phyloP scores from a whole-genome alignment of 1,140 invertebrate species.

The Zaprionus tsacasi region DNA sequence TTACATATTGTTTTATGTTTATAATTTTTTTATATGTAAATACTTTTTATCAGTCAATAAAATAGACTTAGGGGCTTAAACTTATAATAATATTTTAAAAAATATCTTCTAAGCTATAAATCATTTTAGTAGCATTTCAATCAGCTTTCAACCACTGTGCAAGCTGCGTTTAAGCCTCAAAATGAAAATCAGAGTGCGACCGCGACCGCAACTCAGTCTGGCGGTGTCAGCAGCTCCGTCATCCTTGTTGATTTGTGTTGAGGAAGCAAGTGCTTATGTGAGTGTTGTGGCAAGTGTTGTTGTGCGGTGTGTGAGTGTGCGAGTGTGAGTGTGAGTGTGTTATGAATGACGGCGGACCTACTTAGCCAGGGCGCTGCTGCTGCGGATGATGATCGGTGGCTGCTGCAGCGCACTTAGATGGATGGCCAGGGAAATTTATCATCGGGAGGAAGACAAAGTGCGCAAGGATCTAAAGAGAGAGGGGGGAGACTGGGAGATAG shows the following conservation, averaged over 20 bases:
- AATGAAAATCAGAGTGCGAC: conserved; percentile 14
- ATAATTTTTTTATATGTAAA: no score
- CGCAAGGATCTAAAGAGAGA: conserved; percentile 66
- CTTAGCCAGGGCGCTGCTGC: conserved; percentile 58
- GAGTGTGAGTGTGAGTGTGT: conserved; percentile 10
- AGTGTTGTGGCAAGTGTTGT: neutral
- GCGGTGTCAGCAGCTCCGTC: conserved; percentile 76
- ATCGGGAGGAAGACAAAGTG: conserved; percentile 74
- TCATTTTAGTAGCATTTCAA: neutral
- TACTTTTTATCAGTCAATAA: no score
- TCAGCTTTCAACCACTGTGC: conserved; percentile 22
- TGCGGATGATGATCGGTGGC: conserved; percentile 50
- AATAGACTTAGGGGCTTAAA: no score
- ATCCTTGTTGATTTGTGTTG: conserved; percentile 76
- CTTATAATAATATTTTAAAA: no score
- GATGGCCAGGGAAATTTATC: conserved; percentile 71
- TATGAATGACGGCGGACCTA: conserved; percentile 59
- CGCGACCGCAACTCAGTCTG: conserved; percentile 26
- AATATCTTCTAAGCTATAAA: neutral
- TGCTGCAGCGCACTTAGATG: conserved; percentile 49
- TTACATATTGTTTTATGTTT: no score
- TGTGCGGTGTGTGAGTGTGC: neutral
- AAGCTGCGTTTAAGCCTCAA: conserved; percentile 5
- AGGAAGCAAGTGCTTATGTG: conserved; percentile 77
- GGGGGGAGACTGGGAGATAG: neutral